Base-by-base conservation (phyloP, 2,797 vertebrate species). In the Enteromius fasciolatus region DNA sequence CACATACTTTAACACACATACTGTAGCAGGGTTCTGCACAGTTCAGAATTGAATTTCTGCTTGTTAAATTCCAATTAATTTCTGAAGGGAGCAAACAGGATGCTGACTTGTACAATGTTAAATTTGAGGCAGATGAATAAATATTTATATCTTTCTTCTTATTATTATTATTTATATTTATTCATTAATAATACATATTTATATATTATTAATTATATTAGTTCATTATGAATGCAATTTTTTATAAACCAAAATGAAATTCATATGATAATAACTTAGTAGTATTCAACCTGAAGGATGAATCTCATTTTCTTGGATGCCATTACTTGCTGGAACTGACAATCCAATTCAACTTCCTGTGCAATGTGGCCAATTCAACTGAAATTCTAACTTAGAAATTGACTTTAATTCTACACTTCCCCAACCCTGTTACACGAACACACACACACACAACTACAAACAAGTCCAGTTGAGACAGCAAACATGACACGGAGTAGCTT, bases 391-490 rank as follows among this genome's bases (percentile, higher is more conserved):
- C 15, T 12, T 73, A 46, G 1, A 25, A 63, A 70, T 28, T 10
- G 3, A 48, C 12, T 48, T 72, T 48, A 72, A 73, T 73, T 59
- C 17, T 67, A 39, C 57, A 14, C 64, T 63, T 57, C 17, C 39
- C 59, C 57, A 67, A 74, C 64, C 18, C 18, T 20, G 31, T 18
- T 54, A 74, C 44, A 76, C 20, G 39, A 2, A 25, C 15, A 18
- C 28, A 15, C 25, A 4, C 28, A 82, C 82, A 84, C 85, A 87
- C 87, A 80, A 66, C 75, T 46, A 75, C 68, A 75, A 15, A 79
- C 66, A 61, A 10, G 50, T 39, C 36, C 28, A 52, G 44, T 20
- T 28, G n/a, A 50, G 31, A 75, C 31, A 54, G 31, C 44, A 67
- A 82, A 74, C 28, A 78, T 57, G 64, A 78, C 59, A 81, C 17